Evolutionary conservation across 35 echinoderm and acorn worm species (phyloP).

Genomic region (Eucidaris tribuloides): DNA sequence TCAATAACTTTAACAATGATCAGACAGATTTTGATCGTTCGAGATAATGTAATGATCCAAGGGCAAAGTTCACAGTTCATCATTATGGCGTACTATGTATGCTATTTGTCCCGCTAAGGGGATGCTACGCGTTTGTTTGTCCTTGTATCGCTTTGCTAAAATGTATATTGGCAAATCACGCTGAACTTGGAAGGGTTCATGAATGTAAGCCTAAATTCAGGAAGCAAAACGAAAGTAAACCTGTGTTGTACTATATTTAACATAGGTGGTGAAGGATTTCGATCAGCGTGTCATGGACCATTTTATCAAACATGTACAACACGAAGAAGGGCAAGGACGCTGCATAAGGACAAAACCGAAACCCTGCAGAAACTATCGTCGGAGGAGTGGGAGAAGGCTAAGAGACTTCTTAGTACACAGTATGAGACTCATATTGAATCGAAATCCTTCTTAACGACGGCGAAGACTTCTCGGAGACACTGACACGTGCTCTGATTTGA

Average conservation of each 20-base stretch:
- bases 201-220: too few species aligned
- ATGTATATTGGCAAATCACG: too few species aligned
- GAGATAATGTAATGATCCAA: too few species aligned
- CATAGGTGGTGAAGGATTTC: constrained; percentile 73
- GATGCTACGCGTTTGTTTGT: too few species aligned
- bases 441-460: constrained; percentile 69
- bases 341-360: constrained; percentile 57
- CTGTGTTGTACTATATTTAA: background rate
- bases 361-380: constrained; percentile 65
- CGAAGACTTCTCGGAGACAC: constrained; percentile 67
- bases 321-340: constrained; percentile 70
- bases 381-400: constrained; percentile 72
- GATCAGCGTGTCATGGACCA: constrained; percentile 75
- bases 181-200: too few species aligned
- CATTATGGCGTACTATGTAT: too few species aligned
- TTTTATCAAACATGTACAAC: constrained; percentile 73
- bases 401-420: constrained; percentile 56
- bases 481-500: constrained; percentile 64
- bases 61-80: too few species aligned
- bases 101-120: too few species aligned
- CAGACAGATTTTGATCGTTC: too few species aligned
- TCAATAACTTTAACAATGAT: too few species aligned
- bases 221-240: background rate
- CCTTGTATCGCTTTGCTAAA: too few species aligned
- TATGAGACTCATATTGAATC: constrained; percentile 52